Base-by-base conservation (phyloP, 2,797 vertebrate species). In the Sternarchorhynchus goeldii region DNA sequence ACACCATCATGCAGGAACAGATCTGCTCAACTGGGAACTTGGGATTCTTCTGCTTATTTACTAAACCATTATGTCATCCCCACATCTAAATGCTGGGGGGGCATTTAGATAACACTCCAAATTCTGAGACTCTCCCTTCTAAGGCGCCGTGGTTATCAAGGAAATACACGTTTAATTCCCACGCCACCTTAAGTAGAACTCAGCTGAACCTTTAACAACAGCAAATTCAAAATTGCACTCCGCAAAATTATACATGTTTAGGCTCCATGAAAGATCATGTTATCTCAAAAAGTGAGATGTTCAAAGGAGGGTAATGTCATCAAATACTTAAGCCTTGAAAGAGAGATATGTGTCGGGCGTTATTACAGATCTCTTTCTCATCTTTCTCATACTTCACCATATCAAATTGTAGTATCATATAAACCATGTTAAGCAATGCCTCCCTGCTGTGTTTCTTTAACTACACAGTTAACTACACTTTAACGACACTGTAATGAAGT, bases 1-100 rank as follows among this genome's bases (percentile, higher is more conserved):
- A 36, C 71, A 72, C 29, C 64, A 71, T 75, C 74, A 56, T 29
- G 63, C 36, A 75, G 39, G 59, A 84, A 84, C 73, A 75, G 82
- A 59, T 73, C 21, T 64, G 77, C 73, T 74, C 78, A 78, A 63
- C 36, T 67, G 63, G 70, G 77, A 70, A 56, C 69, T 82, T 34
- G 70, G 36, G 63, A 36, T 70, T 62, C 41, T 62, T 75, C 50
- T 36, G 32, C 50, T 16, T 81, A 79, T 79, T 85, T 81, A 77
- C 72, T 80, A 32, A 81, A 31, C 32, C 45, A 63, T n/a, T n/a
- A n/a, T n/a, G n/a, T n/a, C 31, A 66, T 63, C 64, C 25, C 25
- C 66, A 39, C n/a, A 14, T 16, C 17, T 21, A 41, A 41, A 75
- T 60, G 32, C 36, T 76, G 20, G 63, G 31, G 63, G 73, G 55